A percentile compares a stretch with the other conserved stretches of the same genome.
These are phyloP conservation scores for Drosophila ficusphila DNA, from an alignment of 1,140 invertebrate species.

Conservation along the genomic window DNA sequence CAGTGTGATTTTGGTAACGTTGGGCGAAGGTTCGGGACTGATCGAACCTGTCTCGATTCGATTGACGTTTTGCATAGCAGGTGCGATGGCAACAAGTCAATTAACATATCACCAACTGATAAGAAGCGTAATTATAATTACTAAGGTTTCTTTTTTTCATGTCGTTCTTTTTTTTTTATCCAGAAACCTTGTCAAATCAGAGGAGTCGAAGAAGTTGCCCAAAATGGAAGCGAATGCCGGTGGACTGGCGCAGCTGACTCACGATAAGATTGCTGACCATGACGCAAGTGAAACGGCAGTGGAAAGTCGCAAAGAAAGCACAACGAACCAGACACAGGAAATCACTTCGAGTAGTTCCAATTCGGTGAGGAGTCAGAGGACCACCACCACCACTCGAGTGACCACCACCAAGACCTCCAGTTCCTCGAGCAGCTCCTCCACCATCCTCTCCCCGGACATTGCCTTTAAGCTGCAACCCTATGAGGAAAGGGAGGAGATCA, in stretches of 20 bases:
- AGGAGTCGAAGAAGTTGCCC: conserved; percentile 66
- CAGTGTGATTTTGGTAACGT: conserved; percentile 66
- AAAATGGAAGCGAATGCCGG: conserved; percentile 60
- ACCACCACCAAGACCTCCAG: conserved; percentile 59
- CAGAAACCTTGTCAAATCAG: conserved; percentile 65
- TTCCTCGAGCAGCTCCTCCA: conserved; percentile 42
- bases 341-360: conserved; percentile 28
- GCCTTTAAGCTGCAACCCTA: conserved; percentile 76
- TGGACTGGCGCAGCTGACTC: conserved; percentile 21
- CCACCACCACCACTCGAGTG: conserved; percentile 62
- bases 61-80: conserved; percentile 41
- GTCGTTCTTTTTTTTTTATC: conserved; percentile 19
- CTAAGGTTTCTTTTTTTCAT: conserved; percentile 10
- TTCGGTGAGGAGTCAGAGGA: conserved; percentile 38
- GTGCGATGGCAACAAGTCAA: conserved; percentile 47
- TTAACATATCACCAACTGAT: conserved; percentile 61
- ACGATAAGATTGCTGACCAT: conserved; percentile 67
- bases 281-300: conserved; percentile 37
- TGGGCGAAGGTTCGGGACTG: conserved; percentile 47
- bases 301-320: conserved; percentile 15
- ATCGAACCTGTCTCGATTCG: conserved; percentile 18
- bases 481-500: conserved; percentile 32
- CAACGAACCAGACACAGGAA: conserved; percentile 26
- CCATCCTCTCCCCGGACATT: conserved; percentile 32
- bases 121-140: conserved; percentile 68